phyloP scores from a whole-genome alignment of 37 sponge, comb jelly and placozoan species.

The Eunapius fragilis region DNA sequence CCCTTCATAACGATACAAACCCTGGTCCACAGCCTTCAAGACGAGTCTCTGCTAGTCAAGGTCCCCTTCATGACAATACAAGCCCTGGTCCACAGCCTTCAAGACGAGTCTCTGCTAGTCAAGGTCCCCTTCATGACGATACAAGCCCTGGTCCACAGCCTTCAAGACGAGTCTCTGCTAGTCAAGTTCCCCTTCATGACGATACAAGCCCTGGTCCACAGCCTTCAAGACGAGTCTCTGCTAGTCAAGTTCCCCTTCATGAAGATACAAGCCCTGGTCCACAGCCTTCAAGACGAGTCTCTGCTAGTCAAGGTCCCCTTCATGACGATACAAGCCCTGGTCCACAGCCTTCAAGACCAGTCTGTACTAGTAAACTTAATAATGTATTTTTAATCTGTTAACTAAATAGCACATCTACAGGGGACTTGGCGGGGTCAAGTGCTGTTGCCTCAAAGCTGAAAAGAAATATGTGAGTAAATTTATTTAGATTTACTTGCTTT shows the following conservation, averaged over 20 bases:
- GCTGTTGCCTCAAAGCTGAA: neutral
- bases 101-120: too few species aligned
- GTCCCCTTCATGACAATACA: neutral
- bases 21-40: neutral
- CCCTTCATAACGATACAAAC: neutral
- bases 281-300: neutral
- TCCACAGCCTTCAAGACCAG: neutral
- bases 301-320: neutral
- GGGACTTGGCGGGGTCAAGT: neutral
- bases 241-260: neutral
- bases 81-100: too few species aligned
- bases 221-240: too few species aligned
- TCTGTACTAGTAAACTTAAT: neutral
- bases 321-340: neutral
- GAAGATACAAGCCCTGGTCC: neutral
- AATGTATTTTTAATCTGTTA: neutral
- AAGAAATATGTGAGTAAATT: neutral
- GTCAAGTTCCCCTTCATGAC: too few species aligned
- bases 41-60: neutral
- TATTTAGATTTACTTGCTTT: neutral
- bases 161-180: too few species aligned
- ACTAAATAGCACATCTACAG: neutral
- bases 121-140: too few species aligned
- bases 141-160: too few species aligned
- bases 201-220: too few species aligned